Conservation (phyloP, 2,888 invertebrate species). For the Synanthedon andrenaeformis region DNA sequence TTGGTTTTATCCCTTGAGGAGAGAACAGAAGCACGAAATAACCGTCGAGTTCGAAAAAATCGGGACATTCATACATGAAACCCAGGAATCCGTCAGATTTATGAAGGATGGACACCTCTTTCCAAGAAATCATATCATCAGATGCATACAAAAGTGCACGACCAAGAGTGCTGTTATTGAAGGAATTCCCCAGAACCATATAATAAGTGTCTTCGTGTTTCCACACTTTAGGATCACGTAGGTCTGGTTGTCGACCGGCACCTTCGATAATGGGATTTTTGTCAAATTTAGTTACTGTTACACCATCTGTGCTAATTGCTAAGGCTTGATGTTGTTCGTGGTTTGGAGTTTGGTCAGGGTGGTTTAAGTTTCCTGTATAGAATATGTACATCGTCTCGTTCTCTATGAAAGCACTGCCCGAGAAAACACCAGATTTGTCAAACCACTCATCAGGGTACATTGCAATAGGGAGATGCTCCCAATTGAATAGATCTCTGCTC, state of each 20-base stretch:
- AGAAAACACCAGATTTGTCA: slow-evolving; percentile 51
- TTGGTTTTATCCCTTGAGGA: slow-evolving; percentile 43
- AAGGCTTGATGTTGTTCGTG: slow-evolving; percentile 40
- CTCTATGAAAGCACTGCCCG: slow-evolving; percentile 56
- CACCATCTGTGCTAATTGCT: slow-evolving; percentile 42
- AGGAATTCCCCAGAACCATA: slow-evolving; percentile 55
- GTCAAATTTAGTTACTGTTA: slow-evolving; percentile 32
- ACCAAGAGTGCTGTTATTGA: slow-evolving; percentile 30
- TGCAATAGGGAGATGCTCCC: slow-evolving; percentile 58
- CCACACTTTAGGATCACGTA: slow-evolving; percentile 66
- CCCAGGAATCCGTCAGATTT: slow-evolving; percentile 43
- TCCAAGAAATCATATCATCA: slow-evolving; percentile 36
- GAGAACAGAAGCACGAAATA: slow-evolving; percentile 48
- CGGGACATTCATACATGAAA: slow-evolving; percentile 66
- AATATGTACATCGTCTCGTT: slow-evolving; percentile 35
- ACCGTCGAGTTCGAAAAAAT: slow-evolving; percentile 50
- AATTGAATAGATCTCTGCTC: slow-evolving; percentile 52
- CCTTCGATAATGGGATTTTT: slow-evolving; percentile 42
- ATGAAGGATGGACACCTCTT: slow-evolving; percentile 26
- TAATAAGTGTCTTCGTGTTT: slow-evolving; percentile 39
- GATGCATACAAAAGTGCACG: slow-evolving; percentile 43
- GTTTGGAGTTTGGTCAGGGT: slow-evolving; percentile 25
- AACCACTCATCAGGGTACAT: slow-evolving; percentile 48
- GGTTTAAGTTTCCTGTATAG: slow-evolving; percentile 50
- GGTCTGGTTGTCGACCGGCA: slow-evolving; percentile 36